A percentile compares a stretch with the other conserved stretches of the same genome.
phyloP scores from a whole-genome alignment of 2,888 invertebrate species.

The Cristatella mucedo region DNA sequence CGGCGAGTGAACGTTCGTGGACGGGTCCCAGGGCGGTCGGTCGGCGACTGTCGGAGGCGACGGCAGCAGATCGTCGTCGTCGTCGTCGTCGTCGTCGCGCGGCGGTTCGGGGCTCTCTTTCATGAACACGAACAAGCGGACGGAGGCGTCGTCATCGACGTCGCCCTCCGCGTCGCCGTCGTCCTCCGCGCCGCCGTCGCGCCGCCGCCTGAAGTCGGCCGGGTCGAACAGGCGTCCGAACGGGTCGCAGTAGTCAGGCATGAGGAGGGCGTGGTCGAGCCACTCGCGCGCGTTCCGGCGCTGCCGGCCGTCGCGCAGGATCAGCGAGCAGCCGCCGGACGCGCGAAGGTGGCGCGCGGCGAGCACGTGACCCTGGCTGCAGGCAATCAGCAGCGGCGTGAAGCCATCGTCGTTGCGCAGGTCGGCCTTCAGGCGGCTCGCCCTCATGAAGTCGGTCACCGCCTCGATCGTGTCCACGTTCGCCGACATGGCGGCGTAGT shows the following conservation, averaged over 20 bases:
- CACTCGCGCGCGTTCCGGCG: constrained; percentile 2
- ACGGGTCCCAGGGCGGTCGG: constrained; percentile 5
- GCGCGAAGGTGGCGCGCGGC: not conserved
- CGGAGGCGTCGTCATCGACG: not conserved
- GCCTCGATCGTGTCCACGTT: not conserved
- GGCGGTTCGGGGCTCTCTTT: constrained; percentile 1
- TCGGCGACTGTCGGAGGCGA: not conserved
- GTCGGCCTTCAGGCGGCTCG: constrained; percentile 1
- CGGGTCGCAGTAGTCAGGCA: constrained; percentile 5
- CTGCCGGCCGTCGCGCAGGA: not conserved
- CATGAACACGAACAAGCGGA: constrained; percentile 6
- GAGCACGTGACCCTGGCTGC: constrained; percentile 7
- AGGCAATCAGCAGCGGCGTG: constrained; percentile 4
- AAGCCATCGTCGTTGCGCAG: constrained; percentile 7
- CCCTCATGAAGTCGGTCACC: constrained; percentile 1
- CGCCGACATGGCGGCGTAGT: constrained; percentile 4
- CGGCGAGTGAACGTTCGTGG: constrained; percentile 1
- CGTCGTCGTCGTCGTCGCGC: not conserved
- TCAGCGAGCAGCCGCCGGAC: constrained; percentile 2
- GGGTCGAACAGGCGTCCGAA: no score
- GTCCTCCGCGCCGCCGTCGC: no score
- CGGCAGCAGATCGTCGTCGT: no score
- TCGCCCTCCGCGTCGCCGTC: not conserved
- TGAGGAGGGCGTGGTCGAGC: not conserved
- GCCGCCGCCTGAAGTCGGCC: no score